Evolutionary conservation across 1,140 invertebrate genomes (phyloP).

Genomic region (Conopomorpha cramerella): DNA sequence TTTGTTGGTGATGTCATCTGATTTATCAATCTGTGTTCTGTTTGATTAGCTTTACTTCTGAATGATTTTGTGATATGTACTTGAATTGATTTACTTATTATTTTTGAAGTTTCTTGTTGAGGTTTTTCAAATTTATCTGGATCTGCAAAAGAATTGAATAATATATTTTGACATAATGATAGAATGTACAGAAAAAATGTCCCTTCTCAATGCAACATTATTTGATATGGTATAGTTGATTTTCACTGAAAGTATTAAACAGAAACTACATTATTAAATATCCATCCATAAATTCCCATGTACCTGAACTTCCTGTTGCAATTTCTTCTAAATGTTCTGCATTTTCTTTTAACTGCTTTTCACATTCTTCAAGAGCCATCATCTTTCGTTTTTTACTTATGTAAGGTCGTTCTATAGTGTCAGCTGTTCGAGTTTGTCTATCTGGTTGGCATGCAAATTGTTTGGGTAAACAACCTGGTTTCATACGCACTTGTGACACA

Average conservation of each 20-base stretch:
- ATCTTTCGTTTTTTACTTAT: background rate
- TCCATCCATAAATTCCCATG: background rate
- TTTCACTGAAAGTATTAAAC: background rate
- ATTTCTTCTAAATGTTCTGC: background rate
- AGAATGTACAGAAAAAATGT: background rate
- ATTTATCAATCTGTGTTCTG: slow-evolving; percentile 4
- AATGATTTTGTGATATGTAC: slow-evolving; percentile 5
- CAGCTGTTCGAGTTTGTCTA: background rate
- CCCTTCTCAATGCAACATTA: background rate
- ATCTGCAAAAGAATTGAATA: slow-evolving; percentile 7
- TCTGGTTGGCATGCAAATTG: background rate
- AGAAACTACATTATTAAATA: background rate
- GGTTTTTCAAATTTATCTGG: slow-evolving; percentile 1
- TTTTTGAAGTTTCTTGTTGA: slow-evolving; percentile 4
- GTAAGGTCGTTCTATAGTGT: background rate
- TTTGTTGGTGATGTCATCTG: slow-evolving; percentile 10
- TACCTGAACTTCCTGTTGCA: background rate
- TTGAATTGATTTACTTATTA: slow-evolving; percentile 6
- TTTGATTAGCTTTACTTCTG: slow-evolving; percentile 9
- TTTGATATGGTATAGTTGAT: background rate
- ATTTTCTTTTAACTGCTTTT: background rate
- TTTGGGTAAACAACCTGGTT: background rate
- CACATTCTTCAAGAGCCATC: slow-evolving; percentile 1
- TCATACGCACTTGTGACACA: background rate
- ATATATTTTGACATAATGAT: background rate